phyloP scores from a whole-genome alignment of 2,888 invertebrate species.

The Homarus gammarus region DNA sequence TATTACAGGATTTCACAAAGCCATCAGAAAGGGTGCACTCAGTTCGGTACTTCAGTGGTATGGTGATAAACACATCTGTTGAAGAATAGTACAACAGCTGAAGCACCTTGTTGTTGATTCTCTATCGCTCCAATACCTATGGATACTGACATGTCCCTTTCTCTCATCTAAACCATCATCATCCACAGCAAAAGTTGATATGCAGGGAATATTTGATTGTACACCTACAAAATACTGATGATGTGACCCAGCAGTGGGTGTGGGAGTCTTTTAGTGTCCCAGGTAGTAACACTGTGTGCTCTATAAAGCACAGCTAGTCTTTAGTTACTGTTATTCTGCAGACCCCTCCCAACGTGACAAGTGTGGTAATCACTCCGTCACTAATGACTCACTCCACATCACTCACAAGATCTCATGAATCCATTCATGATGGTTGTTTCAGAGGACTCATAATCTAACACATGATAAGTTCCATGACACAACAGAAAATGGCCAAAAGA shows the following conservation, averaged over 20 bases:
- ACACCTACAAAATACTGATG: slow-evolving; percentile 24
- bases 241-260: slow-evolving; percentile 23
- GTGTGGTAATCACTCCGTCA: background rate
- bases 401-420: background rate
- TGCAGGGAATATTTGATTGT: slow-evolving; percentile 56
- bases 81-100: background rate
- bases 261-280: background rate
- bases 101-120: background rate
- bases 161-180: background rate
- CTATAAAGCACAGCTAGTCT: no score
- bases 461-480: background rate
- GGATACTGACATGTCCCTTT: background rate
- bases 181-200: slow-evolving; percentile 34
- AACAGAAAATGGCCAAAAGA: background rate
- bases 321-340: background rate
- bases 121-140: background rate
- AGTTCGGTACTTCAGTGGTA: background rate
- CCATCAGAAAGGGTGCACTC: slow-evolving; percentile 31
- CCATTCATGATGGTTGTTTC: background rate
- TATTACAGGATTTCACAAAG: slow-evolving; percentile 14
- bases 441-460: background rate
- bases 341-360: background rate
- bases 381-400: background rate
- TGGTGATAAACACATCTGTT: slow-evolving; percentile 2
- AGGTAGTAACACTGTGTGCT: no score